Base-by-base conservation (phyloP, 2,113 vertebrate species). In the Choloepus hoffmanni region DNA sequence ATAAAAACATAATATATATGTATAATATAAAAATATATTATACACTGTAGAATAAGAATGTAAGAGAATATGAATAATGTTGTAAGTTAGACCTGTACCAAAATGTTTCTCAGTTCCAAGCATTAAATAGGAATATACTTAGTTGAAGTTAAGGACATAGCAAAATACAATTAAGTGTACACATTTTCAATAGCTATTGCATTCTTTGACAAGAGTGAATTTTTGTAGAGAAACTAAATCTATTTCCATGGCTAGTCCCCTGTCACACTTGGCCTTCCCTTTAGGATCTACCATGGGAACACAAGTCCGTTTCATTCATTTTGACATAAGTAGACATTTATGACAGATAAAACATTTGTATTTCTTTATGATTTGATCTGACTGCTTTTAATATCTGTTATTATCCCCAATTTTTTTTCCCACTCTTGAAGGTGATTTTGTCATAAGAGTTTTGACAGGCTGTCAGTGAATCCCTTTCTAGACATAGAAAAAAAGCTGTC, bases 61-160 rank as follows among this genome's bases (percentile, higher is more conserved):
- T 98, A 93, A 96, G 91, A 93, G 15, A 48, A 58, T 92, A 70
- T 58, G 81, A 83, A 87, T 68, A 89, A 4, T 88, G 53, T 95
- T 96, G 94, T 87, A 96, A 96, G 95, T 95, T 78, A 92, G 95
- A 28, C 40, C 21, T 96, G 68, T 8, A 36, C 84, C 60, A 63
- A 36, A 86, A 58, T 84, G 96, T 96, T 97, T 86, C 72, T 70
- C 85, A 86, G 30, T 79, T 97, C 48, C 65, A 97, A 62, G 94
- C 26, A 60, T 90, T 76, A 76, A 92, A 36, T 85, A 78, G 28
- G 13, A 77, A 30, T 87, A 24, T 55, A 96, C 93, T 97, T 97
- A 94, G 53, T 76, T 77, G 92, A 97, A 94, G 96, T 96, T 96
- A 79, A 98, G 73, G 60, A 92, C 5, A 83, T 86, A 82, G 33